phyloP scores from a whole-genome alignment of 2,888 invertebrate species.

The Agrochola litura region DNA sequence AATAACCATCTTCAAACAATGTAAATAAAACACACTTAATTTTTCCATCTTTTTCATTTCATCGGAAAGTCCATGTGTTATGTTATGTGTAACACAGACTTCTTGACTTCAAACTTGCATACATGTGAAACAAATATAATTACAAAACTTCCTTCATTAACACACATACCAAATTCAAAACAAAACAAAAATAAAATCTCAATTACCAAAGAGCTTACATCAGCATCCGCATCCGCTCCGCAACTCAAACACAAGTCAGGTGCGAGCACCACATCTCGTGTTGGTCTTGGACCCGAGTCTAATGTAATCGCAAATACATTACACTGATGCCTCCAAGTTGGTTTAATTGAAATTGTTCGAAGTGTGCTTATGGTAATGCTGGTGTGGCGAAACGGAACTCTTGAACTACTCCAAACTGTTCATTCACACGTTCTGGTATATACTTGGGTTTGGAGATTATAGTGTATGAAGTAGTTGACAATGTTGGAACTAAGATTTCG shows the following conservation, averaged over 20 bases:
- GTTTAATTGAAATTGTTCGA: conserved; percentile 67
- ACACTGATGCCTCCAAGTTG: conserved; percentile 58
- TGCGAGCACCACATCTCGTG: conserved; percentile 54
- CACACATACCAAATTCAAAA: conserved; percentile 2
- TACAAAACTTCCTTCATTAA: conserved; percentile 7
- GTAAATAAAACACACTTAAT: too few relatives aligned
- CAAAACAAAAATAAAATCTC: conserved; percentile 55
- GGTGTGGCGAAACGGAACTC: conserved; percentile 34
- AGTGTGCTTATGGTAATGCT: conserved; percentile 58
- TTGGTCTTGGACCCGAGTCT: conserved; percentile 62
- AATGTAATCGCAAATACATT: conserved; percentile 68
- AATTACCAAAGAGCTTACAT: conserved; percentile 58
- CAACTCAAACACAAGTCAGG: conserved; percentile 65
- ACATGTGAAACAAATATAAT: not conserved
- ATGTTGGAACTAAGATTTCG: not conserved
- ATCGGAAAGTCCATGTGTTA: too few relatives aligned
- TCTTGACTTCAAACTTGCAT: not conserved
- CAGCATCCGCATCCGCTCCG: conserved; percentile 33
- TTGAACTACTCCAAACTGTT: conserved; percentile 37
- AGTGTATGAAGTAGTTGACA: not conserved
- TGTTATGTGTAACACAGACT: too few relatives aligned
- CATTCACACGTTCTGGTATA: conserved; percentile 38
- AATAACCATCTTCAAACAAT: not conserved
- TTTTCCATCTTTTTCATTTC: too few relatives aligned
- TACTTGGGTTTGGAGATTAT: conserved; percentile 32